Conservation (phyloP, 2,797 vertebrate genomes). For the Alfaro cultratus region DNA sequence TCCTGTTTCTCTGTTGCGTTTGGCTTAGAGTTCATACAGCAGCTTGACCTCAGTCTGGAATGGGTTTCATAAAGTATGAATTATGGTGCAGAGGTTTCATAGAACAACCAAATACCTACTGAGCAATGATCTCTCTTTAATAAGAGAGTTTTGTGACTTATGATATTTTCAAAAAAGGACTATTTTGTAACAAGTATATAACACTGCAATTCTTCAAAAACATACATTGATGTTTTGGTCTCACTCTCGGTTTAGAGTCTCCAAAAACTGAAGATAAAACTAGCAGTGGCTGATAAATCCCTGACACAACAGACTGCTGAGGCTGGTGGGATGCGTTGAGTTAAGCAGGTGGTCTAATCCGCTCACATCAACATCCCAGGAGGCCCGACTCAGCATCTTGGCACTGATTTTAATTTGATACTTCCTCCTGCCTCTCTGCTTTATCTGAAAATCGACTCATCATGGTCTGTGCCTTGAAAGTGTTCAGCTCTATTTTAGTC, state of each 20-base stretch:
- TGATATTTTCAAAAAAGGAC: neutral
- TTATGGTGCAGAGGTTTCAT: neutral
- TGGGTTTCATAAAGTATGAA: neutral
- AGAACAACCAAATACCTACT: neutral
- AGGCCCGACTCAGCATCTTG: conserved; percentile 6
- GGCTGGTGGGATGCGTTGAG: neutral
- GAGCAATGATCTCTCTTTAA: neutral
- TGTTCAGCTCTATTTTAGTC: conserved; percentile 48
- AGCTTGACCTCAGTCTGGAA: neutral
- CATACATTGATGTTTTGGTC: neutral
- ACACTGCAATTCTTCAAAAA: neutral
- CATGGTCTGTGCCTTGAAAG: conserved; percentile 6
- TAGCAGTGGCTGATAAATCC: neutral
- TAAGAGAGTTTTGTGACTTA: neutral
- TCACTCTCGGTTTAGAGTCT: neutral
- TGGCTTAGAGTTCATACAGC: neutral
- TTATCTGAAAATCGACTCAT: neutral
- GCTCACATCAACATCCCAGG: neutral
- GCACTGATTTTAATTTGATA: neutral
- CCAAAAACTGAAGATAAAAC: neutral
- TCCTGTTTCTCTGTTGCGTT: conserved; percentile 9
- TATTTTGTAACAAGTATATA: neutral
- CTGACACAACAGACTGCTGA: neutral
- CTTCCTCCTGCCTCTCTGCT: conserved; percentile 9
- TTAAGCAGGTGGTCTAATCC: neutral